Base-by-base conservation (phyloP, 1,140 invertebrate genomes). In the Drosophila kohkoa region DNA sequence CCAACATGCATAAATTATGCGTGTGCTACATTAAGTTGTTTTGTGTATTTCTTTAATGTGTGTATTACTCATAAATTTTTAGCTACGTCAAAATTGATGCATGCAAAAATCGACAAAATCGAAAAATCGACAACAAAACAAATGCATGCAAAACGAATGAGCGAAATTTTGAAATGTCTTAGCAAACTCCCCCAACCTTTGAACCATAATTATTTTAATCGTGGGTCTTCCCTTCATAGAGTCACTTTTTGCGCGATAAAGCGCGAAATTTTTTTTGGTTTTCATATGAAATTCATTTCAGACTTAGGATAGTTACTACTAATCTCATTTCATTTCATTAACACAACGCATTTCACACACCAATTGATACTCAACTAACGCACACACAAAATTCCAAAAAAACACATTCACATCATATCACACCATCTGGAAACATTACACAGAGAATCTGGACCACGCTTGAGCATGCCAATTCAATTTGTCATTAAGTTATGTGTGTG, bases 371-470 rank as follows among this genome's bases (percentile, higher is more conserved):
- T 32, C 25, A 49, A 48, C 35, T 20, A 35, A 52, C 38, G 38
- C 13, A 16, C 8, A n/a, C n/a, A 43, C 15, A 11, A 55, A 16
- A 45, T 59, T 13, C 8, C 35, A 25, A 25, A 25, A 48, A 64
- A 16, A 65, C 60, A 85, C 57, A 30, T 73, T 65, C 65, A 66
- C 65, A 62, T 25, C 20, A 25, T 25, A 25, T 25, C 20, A 25
- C 20, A 25, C 20, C 55, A 65, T 25, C 10, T 28, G 4, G 7
- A 55, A 77, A 46, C 62, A 68, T 65, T 68, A 72, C 77, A 69
- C 38, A 58, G 32, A 32, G 68, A 82, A 87, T 87, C 74, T 81
- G 85, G 69, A 51, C 63, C 77, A 90, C 86, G 81, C 86, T 88
- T 88, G 43, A 68, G 83, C 83, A 88, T 89, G 86, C 81, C 62